Evolutionary conservation across 2,888 invertebrate genomes (phyloP).

Genomic region (Prenolepis imparis): DNA sequence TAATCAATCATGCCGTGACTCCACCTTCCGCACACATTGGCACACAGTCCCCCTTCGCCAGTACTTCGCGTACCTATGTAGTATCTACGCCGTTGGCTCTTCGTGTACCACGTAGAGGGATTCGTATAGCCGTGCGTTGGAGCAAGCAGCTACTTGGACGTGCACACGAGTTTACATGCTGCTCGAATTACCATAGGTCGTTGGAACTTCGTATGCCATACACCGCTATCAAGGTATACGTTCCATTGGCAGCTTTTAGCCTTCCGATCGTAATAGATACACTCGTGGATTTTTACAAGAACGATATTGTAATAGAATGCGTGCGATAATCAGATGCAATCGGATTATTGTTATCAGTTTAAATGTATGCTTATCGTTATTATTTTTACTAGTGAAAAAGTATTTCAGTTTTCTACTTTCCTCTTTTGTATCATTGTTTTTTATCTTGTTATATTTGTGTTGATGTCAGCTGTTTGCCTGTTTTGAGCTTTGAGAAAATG

Average conservation of each 20-base stretch:
- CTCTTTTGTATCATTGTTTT: conserved; percentile 4
- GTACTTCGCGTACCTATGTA: conserved; percentile 40
- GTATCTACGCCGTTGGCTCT: background rate
- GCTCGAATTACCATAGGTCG: conserved; percentile 55
- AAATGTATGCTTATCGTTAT: background rate
- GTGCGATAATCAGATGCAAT: background rate
- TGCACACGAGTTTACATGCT: conserved; percentile 35
- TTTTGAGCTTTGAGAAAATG: background rate
- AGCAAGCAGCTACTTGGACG: conserved; percentile 40
- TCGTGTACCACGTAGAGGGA: conserved; percentile 25
- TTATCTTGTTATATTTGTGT: conserved; percentile 8
- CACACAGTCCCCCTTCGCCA: conserved; percentile 7
- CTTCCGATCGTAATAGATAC: background rate
- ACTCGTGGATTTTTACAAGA: background rate
- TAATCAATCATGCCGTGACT: conserved; percentile 82
- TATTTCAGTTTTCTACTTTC: background rate
- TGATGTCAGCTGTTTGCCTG: conserved; percentile 13
- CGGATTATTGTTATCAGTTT: background rate
- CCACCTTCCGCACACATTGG: conserved; percentile 49
- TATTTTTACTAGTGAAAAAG: background rate
- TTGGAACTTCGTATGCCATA: conserved; percentile 23
- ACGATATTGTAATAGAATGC: background rate
- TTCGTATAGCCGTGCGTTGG: conserved; percentile 21
- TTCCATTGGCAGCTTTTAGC: background rate
- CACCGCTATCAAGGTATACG: too few relatives aligned